These are phyloP conservation scores for Saxidomus purpurata DNA, from an alignment of 1,140 invertebrate species.

Conservation along the genomic window DNA sequence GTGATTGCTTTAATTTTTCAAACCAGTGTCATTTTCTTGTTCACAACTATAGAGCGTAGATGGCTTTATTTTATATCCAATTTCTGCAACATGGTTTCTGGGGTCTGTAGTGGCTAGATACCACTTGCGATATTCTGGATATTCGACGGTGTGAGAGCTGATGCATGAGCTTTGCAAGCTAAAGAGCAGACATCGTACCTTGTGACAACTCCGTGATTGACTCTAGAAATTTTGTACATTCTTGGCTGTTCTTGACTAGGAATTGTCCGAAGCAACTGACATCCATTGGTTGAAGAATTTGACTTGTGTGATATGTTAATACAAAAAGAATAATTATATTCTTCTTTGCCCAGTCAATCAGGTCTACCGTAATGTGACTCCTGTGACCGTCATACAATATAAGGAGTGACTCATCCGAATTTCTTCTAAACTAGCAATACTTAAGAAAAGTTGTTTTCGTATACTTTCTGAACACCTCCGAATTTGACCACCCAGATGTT, in stretches of 20 bases:
- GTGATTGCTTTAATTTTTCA: too few relatives aligned
- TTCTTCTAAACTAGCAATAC: too few relatives aligned
- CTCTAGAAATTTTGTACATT: not conserved
- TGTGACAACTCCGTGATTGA: not conserved
- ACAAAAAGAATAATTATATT: not conserved
- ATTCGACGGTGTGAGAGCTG: not conserved
- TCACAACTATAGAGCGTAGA: too few relatives aligned
- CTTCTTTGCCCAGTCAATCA: not conserved
- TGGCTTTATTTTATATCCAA: too few relatives aligned
- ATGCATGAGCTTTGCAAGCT: not conserved
- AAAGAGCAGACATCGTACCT: not conserved
- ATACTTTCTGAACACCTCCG: not conserved
- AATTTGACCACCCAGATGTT: not conserved
- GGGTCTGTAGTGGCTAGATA: not conserved
- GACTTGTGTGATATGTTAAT: conserved; percentile 35
- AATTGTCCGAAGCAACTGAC: not conserved
- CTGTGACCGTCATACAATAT: not conserved
- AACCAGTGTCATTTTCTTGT: too few relatives aligned
- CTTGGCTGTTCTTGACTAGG: not conserved
- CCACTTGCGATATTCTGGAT: not conserved
- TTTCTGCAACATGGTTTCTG: too few relatives aligned
- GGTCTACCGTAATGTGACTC: not conserved
- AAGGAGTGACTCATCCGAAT: not conserved
- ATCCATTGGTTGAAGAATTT: not conserved
- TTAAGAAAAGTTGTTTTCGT: not conserved